Percentiles rank a stretch among this genome's conserved stretches.
These are phyloP conservation scores for Otocyon megalotis DNA, from an alignment of 2,113 vertebrate species.

Conservation along the genomic window DNA sequence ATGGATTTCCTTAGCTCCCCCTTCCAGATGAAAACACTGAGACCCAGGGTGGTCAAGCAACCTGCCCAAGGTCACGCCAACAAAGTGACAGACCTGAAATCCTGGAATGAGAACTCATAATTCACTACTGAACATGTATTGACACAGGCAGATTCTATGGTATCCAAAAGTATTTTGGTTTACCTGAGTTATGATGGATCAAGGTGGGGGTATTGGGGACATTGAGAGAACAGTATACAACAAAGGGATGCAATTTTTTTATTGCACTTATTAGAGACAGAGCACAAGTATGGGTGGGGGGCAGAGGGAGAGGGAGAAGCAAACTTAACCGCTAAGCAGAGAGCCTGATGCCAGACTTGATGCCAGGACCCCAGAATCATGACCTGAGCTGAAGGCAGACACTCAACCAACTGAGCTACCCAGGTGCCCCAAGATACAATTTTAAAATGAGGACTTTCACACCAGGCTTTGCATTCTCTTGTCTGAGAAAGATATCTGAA, in stretches of 20 bases:
- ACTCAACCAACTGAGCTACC: too few relatives aligned
- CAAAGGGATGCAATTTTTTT: neutral
- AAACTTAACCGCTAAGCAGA: too few relatives aligned
- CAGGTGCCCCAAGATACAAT: neutral
- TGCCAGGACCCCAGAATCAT: too few relatives aligned
- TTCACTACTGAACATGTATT: accelerated
- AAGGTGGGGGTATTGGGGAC: neutral
- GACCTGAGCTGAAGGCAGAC: too few relatives aligned
- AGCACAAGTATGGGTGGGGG: too few relatives aligned
- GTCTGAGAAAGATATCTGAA: neutral
- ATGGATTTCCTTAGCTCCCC: neutral
- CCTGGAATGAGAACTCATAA: neutral
- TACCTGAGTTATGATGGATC: neutral
- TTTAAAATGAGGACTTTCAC: neutral
- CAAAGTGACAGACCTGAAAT: neutral
- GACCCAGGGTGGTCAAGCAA: neutral
- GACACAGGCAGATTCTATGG: neutral
- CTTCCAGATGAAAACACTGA: neutral
- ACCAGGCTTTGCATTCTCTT: neutral
- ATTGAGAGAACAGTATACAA: accelerated
- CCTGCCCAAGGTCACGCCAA: neutral
- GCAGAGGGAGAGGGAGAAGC: too few relatives aligned
- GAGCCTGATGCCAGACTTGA: too few relatives aligned
- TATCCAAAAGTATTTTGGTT: neutral
- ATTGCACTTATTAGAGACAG: too few relatives aligned